These are phyloP conservation scores for Eumacrocentrus americanus DNA, from an alignment of 2,888 invertebrate species.

Conservation along the genomic window DNA sequence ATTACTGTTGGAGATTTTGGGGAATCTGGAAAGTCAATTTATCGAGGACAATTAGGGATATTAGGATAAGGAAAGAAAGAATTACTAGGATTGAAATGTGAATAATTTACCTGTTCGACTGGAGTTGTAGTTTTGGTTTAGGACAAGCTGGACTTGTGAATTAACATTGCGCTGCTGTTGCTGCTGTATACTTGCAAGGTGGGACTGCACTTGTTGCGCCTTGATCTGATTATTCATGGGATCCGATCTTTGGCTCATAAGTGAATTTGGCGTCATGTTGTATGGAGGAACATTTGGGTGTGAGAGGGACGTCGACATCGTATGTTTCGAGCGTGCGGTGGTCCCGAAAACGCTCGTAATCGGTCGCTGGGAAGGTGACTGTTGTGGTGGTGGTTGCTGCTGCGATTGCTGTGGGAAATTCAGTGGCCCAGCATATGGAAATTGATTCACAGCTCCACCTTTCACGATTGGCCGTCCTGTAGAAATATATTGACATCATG, in stretches of 20 bases:
- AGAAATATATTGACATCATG: constrained; percentile 3
- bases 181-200: constrained; percentile 60
- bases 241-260: constrained; percentile 54
- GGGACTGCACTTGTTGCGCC: constrained; percentile 63
- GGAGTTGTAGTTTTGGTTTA: constrained; percentile 55
- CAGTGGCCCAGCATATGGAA: constrained; percentile 49
- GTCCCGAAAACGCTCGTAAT: constrained; percentile 49
- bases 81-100: not conserved
- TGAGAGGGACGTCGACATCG: constrained; percentile 47
- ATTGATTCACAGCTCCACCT: constrained; percentile 60
- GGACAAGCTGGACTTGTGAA: constrained; percentile 50
- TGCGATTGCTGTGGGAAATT: constrained; percentile 50
- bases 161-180: constrained; percentile 60
- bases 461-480: constrained; percentile 68
- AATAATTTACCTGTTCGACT: constrained; percentile 48
- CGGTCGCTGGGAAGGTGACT: constrained; percentile 49
- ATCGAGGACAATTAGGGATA: not conserved
- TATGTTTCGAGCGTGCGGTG: constrained; percentile 55
- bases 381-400: constrained; percentile 54
- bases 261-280: constrained; percentile 49
- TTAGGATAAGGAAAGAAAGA: not conserved
- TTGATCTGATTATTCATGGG: constrained; percentile 62
- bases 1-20: constrained; percentile 43
- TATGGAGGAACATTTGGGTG: constrained; percentile 52
- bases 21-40: constrained; percentile 44